Evolutionary conservation across 2,797 vertebrate species (phyloP).

Genomic region (Sternarchorhynchus goeldii): DNA sequence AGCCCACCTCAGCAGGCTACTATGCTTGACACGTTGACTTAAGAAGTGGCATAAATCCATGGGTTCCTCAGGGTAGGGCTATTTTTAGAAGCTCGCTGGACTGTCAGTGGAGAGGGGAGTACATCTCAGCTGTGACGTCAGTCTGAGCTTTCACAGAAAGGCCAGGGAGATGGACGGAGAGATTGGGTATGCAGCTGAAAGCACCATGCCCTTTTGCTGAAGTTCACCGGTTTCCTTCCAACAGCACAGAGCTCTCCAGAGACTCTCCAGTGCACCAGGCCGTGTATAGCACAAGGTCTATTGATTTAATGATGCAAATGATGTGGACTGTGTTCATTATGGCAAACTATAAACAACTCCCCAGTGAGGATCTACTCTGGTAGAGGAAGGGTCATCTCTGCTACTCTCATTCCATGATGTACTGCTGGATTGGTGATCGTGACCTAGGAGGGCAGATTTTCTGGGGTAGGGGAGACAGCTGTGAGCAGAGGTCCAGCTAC

Average conservation of each 20-base stretch:
- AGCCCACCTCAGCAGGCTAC: slow-evolving; percentile 12
- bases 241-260: slow-evolving; percentile 3
- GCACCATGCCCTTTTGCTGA: slow-evolving; percentile 37
- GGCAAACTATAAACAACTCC: neutral
- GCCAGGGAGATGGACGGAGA: slow-evolving; percentile 42
- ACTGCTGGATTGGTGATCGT: slow-evolving; percentile 15
- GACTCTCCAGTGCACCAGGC: neutral
- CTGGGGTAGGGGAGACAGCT: neutral
- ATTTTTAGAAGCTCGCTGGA: slow-evolving; percentile 51
- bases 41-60: slow-evolving; percentile 16
- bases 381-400: neutral
- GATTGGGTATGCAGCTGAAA: slow-evolving; percentile 32
- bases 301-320: neutral
- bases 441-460: neutral
- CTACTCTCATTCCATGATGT: slow-evolving; percentile 21
- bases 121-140: slow-evolving; percentile 43
- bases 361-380: neutral
- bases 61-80: slow-evolving; percentile 21
- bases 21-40: slow-evolving; percentile 7
- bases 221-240: slow-evolving; percentile 36
- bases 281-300: neutral
- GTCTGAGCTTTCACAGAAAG: slow-evolving; percentile 39
- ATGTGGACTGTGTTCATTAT: neutral
- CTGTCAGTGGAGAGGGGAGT: slow-evolving; percentile 38
- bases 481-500: neutral